phyloP scores from a whole-genome alignment of 2,113 vertebrate genomes.

The Alethe castanea region DNA sequence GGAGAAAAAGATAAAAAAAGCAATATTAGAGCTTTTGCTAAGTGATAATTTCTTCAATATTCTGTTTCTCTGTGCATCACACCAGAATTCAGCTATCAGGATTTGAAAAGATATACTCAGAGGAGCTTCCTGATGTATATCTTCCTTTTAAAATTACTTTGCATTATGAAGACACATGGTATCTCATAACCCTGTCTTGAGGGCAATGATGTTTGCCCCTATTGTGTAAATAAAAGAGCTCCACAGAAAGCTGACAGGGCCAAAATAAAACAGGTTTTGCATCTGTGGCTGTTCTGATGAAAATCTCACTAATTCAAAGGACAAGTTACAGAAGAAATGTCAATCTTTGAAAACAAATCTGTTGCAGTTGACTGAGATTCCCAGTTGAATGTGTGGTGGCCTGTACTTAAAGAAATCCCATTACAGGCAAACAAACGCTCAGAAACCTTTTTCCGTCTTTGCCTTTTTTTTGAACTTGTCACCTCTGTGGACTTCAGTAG shows the following conservation, averaged over 20 bases:
- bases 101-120: not conserved
- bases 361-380: not conserved
- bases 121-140: not conserved
- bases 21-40: not conserved
- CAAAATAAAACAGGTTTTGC: slow-evolving; percentile 9
- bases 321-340: not conserved
- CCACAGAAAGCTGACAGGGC: not conserved
- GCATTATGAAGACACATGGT: no score
- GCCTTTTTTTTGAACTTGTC: not conserved
- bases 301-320: slow-evolving; percentile 16
- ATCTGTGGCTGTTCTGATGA: not conserved
- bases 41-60: not conserved
- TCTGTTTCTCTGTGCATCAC: not conserved
- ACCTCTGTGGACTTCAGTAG: not conserved
- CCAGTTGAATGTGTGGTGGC: not conserved
- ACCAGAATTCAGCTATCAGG: not conserved
- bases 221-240: not conserved
- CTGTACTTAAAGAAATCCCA: not conserved
- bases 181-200: not conserved
- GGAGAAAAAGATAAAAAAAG: not conserved
- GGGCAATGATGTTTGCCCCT: not conserved
- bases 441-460: not conserved
- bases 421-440: not conserved
- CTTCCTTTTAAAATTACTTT: not conserved
- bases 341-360: not conserved